phyloP scores from a whole-genome alignment of 2,113 vertebrate genomes.

The Podilymbus podiceps region DNA sequence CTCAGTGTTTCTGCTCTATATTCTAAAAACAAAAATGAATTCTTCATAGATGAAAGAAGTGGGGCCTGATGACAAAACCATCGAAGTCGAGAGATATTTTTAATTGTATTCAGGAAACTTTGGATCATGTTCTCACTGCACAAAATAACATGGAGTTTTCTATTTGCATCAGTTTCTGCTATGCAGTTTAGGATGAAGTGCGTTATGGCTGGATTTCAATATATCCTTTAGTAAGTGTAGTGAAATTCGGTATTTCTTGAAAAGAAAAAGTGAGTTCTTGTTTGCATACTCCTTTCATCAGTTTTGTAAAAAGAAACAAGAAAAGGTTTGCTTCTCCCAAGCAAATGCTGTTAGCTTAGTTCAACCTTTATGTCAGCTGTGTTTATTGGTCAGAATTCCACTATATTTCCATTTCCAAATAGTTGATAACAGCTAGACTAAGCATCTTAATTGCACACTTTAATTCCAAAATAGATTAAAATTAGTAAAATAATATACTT shows the following conservation, averaged over 20 bases:
- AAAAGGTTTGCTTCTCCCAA: background rate
- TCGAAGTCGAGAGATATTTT: background rate
- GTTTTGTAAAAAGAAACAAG: background rate
- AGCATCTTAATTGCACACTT: background rate
- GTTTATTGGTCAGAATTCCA: background rate
- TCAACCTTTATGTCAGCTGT: background rate
- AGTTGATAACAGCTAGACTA: background rate
- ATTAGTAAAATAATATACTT: background rate
- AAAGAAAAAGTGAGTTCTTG: background rate
- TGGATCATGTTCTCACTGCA: background rate
- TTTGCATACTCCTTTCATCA: background rate
- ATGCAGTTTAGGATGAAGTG: background rate
- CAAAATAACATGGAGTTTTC: background rate
- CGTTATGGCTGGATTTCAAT: background rate
- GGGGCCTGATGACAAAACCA: background rate
- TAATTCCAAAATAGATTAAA: background rate
- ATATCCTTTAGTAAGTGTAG: background rate
- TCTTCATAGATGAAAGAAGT: background rate
- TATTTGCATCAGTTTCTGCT: background rate
- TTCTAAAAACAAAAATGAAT: slow-evolving; percentile 58
- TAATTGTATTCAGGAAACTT: background rate
- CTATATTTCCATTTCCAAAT: background rate
- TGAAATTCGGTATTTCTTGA: background rate
- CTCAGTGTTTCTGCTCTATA: slow-evolving; percentile 57
- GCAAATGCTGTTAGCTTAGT: background rate